Percentiles rank a stretch among this genome's conserved stretches.
Conservation (phyloP, 1,140 invertebrate species). For the Drosophila punjabiensis region DNA sequence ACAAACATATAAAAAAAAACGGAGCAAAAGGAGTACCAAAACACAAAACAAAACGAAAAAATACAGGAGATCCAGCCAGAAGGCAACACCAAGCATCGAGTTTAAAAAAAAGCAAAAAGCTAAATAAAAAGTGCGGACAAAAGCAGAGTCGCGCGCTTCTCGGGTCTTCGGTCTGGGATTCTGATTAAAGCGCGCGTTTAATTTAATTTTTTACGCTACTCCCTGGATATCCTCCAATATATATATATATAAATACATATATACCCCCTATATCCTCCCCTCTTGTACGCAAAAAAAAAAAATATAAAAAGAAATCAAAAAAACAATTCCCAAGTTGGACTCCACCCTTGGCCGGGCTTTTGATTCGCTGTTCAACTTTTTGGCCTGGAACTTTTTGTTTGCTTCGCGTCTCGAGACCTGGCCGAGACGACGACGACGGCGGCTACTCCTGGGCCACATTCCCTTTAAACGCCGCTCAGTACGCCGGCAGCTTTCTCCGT, state of each 20-base stretch:
- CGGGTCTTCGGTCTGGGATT: constrained; percentile 44
- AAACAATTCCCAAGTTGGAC: constrained; percentile 42
- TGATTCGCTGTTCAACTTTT: constrained; percentile 64
- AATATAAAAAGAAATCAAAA: background rate
- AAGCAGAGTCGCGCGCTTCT: constrained; percentile 43
- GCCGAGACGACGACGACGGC: constrained; percentile 20
- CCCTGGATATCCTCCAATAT: constrained; percentile 36
- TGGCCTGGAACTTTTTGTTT: constrained; percentile 46
- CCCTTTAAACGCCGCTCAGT: constrained; percentile 70
- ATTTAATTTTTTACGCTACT: constrained; percentile 84
- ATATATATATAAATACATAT: background rate
- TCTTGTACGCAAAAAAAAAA: background rate
- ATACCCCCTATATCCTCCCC: constrained; percentile 15
- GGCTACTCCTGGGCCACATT: constrained; percentile 63
- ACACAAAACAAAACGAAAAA: background rate
- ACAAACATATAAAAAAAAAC: constrained; percentile 37
- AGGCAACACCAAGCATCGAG: constrained; percentile 21
- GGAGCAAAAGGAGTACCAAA: constrained; percentile 6
- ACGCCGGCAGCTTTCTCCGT: constrained; percentile 80
- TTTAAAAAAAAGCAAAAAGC: constrained; percentile 32
- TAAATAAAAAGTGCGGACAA: constrained; percentile 50
- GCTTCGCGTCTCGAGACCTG: constrained; percentile 25
- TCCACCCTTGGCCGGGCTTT: constrained; percentile 52
- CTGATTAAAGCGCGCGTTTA: constrained; percentile 83
- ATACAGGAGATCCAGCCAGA: constrained; percentile 23